Base-by-base conservation (phyloP, 2,888 invertebrate species). In the Drosophila acutilabella region DNA sequence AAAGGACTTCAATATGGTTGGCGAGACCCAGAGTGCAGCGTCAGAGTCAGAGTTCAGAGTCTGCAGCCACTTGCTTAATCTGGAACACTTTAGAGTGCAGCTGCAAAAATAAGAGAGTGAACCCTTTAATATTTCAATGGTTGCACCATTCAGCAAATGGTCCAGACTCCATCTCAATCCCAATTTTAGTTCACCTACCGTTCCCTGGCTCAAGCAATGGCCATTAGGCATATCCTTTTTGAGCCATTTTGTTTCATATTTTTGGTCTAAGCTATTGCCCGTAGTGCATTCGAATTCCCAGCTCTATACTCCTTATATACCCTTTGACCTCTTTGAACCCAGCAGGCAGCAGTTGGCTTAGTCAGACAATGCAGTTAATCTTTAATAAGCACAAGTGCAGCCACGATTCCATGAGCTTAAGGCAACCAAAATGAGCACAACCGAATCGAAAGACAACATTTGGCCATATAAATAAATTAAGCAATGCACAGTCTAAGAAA, bases 351-450 rank as follows among this genome's bases (percentile, higher is more conserved):
- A 38, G 47, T 58, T 14, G 26, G 45, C 13, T 30, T 41, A 50
- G 62, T 69, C 78, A 87, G 82, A 85, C 80, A 83, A 81, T 81
- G 78, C 68, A 64, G 68, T 85, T 75, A 87, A 83, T 81, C 58
- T 87, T 87, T 87, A 85, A 87, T 83, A 78, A 73, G 80, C 68
- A 48, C 78, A 78, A 85, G 68, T 74, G 77, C 81, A 84, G 23
- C 66, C 26, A 51, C 62, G 38, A n/a, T 41, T 41, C 40, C 57
- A 48, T 23, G 54, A 47, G 56, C 40, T 30, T 8, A 58, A 47
- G 56, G 26, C 26, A 56, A 42, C 14, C 23, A 47, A 62, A 70
- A 65, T 62, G 61, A 62, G 42, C 45, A 62, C 50, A 68, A 30
- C 72, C 40, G 65, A 65, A 75, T 85, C 72, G 72, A 79, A 78